Evolutionary conservation across 2,797 vertebrate genomes (phyloP).

Genomic region (Lophotriccus pileatus): DNA sequence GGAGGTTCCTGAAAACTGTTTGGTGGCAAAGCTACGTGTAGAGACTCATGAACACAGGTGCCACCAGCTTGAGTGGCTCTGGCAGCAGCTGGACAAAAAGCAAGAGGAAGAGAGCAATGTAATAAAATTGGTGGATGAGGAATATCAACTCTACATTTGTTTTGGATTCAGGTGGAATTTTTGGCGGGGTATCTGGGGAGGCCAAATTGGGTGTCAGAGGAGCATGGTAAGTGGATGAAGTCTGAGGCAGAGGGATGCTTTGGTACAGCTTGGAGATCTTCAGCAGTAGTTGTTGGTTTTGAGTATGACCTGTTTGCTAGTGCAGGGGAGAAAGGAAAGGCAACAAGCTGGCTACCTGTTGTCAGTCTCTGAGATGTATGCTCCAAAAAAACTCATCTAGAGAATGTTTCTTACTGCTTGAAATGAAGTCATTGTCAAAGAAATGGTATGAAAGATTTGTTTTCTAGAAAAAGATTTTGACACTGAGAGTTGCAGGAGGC

Average conservation of each 20-base stretch:
- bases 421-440: background rate
- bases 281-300: background rate
- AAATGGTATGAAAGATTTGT: background rate
- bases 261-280: background rate
- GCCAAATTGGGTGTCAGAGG: rapidly evolving
- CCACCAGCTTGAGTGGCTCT: background rate
- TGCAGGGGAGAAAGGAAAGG: background rate
- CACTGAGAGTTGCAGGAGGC: background rate
- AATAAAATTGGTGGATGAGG: background rate
- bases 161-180: background rate
- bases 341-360: rapidly evolving
- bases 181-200: background rate
- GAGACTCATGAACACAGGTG: rapidly evolving
- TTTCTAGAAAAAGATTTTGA: background rate
- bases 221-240: background rate
- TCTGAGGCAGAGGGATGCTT: background rate
- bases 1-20: background rate
- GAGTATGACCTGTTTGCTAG: background rate
- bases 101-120: background rate
- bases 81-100: background rate
- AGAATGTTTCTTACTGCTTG: background rate
- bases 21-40: rapidly evolving
- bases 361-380: rapidly evolving
- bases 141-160: rapidly evolving
- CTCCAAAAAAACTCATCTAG: background rate